Conservation (phyloP, 2,113 vertebrate genomes). For the Pantherophis guttatus region DNA sequence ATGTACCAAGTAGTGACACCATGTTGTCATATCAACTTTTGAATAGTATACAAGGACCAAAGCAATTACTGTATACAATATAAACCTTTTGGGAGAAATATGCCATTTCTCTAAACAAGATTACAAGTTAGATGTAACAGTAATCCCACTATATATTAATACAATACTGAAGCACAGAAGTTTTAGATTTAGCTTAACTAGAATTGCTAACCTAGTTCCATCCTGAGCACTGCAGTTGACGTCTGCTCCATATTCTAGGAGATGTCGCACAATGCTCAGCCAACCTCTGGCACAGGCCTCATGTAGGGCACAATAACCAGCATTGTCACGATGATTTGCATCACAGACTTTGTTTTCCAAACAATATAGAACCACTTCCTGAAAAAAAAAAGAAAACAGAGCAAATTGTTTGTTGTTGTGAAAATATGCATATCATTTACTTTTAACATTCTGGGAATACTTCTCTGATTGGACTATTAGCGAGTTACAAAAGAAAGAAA, state of each 20-base stretch:
- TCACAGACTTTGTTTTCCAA: conserved; percentile 89
- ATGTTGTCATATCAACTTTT: neutral
- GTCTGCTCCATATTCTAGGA: conserved; percentile 88
- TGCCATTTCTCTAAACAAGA: neutral
- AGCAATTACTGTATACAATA: neutral
- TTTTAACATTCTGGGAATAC: neutral
- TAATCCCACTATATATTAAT: neutral
- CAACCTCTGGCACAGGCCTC: conserved; percentile 91
- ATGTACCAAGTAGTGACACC: neutral
- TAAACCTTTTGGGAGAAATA: neutral
- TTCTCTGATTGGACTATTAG: neutral
- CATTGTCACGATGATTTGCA: conserved; percentile 91
- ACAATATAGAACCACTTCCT: conserved; percentile 95
- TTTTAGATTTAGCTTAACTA: neutral
- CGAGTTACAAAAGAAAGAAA: conserved; percentile 19
- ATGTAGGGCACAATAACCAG: conserved; percentile 91
- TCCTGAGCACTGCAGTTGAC: conserved; percentile 97
- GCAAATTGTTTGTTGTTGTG: neutral
- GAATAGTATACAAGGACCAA: neutral
- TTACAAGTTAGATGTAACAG: neutral
- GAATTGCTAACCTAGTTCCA: conserved; percentile 82
- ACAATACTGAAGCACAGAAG: neutral
- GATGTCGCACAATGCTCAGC: conserved; percentile 88
- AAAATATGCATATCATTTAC: neutral
- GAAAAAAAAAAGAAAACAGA: conserved; percentile 43